Evolutionary conservation across 2,113 vertebrate species (phyloP).

Genomic region (Microtus montanus): DNA sequence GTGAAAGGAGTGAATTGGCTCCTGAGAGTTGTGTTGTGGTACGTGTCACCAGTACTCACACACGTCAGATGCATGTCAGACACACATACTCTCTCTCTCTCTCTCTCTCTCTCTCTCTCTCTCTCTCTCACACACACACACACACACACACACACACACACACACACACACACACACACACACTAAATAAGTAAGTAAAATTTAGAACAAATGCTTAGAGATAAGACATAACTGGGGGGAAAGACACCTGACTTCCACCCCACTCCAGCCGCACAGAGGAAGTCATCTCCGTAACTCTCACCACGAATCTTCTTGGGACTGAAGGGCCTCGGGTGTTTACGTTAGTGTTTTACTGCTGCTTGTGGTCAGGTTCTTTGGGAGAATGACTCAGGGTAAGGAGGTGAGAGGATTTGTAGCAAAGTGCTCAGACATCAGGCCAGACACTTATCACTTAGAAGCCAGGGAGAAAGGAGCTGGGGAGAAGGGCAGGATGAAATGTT

Average conservation of each 20-base stretch:
- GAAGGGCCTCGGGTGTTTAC: conserved; percentile 36
- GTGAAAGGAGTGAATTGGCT: neutral
- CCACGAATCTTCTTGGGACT: neutral
- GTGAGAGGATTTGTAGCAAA: neutral
- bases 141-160: neutral
- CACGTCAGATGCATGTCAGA: too few species aligned
- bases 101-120: neutral
- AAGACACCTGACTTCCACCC: neutral
- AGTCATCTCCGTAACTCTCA: neutral
- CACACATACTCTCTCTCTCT: too few species aligned
- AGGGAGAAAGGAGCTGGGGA: neutral
- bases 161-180: too few species aligned
- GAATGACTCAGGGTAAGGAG: neutral
- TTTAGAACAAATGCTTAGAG: neutral
- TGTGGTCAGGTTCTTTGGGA: neutral
- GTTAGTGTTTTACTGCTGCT: neutral
- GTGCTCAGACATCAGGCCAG: neutral
- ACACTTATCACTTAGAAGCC: neutral
- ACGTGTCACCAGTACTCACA: neutral
- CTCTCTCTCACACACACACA: neutral
- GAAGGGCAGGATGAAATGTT: neutral
- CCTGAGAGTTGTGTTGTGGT: neutral
- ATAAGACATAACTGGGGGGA: neutral
- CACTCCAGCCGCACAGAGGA: neutral
- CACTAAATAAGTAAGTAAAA: neutral